Evolutionary conservation across 2,888 invertebrate species (phyloP), one percentile per base, ranked within the genome.

Genomic region (Ennomos fuscantarius): DNA sequence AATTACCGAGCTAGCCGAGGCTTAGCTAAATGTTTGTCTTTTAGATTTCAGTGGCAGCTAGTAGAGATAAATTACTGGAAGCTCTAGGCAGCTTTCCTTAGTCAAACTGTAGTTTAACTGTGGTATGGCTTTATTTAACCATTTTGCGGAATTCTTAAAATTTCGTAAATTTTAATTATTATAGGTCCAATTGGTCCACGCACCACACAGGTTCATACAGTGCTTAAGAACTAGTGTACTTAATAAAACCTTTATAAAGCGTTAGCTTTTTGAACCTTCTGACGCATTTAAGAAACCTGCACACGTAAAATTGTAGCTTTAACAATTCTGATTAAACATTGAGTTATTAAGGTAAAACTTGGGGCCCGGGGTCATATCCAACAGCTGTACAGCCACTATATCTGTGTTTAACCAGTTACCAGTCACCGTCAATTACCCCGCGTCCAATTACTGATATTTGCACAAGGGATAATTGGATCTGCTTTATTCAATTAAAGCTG

Each of bases 371-470:
- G 24, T n/a, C 41, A 31, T 3, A 6, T 44, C 34, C 44, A 37
- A 46, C 11, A 46, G 5, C 37, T 36, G 1, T 31, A 11, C 35
- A 49, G 12, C 24, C 31, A 24, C 8, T 31, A 11, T 40, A 49
- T 15, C 24, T n/a, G 41, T 42, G 45, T 8, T 3, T 33, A 42
- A 39, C 8, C 24, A 45, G 34, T 36, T 13, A n/a, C 32, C 48
- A 39, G 13, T 2, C 42, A 48, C 37, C n/a, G 45, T 72, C 81
- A 71, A 85, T 86, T 82, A 83, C 81, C 77, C 81, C 72, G 64
- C 59, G 50, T 75, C 48, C 86, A 84, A 87, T 87, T 86, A 85
- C 80, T 70, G 72, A 62, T 84, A 81, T 87, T 88, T 87, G 81
- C 68, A 78, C 81, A 74, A 75, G 76, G 69, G 65, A 79, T 87